Evolutionary conservation across 2,113 vertebrate species (phyloP).

Genomic region (Clinocottus analis): DNA sequence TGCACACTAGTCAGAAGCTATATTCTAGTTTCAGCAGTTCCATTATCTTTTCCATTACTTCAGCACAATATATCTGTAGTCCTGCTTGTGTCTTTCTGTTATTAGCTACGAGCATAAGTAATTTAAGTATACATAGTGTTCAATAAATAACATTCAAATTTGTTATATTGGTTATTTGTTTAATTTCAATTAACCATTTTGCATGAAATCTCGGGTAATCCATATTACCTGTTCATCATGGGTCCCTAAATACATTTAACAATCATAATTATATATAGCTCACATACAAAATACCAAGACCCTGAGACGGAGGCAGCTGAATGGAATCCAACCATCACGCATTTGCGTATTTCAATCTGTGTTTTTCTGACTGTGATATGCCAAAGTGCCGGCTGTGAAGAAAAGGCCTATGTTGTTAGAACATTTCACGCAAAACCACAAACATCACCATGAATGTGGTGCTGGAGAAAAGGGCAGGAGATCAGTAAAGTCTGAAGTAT

Average conservation of each 20-base stretch:
- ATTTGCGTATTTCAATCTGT: too few relatives aligned
- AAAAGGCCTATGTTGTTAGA: background rate
- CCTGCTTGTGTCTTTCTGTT: background rate
- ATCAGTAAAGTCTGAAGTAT: background rate
- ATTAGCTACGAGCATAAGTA: background rate
- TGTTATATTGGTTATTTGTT: background rate
- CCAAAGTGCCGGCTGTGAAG: too few relatives aligned
- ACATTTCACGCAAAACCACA: background rate
- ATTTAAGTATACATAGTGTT: background rate
- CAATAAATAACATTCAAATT: too few relatives aligned
- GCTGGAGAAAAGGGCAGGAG: background rate
- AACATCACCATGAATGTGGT: background rate
- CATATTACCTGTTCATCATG: background rate
- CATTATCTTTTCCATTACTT: background rate
- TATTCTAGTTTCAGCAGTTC: background rate
- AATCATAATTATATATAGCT: background rate
- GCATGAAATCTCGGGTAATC: background rate
- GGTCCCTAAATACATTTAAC: background rate
- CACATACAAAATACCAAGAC: background rate
- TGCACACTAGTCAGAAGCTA: background rate
- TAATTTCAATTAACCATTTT: background rate
- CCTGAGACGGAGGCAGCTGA: too few relatives aligned
- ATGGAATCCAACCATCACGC: background rate
- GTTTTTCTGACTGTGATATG: background rate
- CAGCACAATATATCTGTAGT: background rate